phyloP scores from a whole-genome alignment of 2,113 vertebrate species.

The Cervus canadensis region DNA sequence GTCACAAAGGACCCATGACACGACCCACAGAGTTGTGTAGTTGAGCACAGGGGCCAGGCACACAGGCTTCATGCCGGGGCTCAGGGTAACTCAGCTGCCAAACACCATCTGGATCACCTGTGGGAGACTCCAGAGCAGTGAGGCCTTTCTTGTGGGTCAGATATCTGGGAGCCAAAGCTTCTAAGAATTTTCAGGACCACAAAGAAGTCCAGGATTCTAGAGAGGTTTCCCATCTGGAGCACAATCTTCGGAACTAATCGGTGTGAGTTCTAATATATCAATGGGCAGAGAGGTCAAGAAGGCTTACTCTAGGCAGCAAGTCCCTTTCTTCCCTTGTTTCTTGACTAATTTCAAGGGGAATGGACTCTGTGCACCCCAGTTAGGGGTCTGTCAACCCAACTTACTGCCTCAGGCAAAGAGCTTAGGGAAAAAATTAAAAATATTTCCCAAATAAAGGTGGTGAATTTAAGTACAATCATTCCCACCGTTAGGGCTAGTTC shows the following conservation, averaged over 20 bases:
- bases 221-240: background rate
- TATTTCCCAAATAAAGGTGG: background rate
- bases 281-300: background rate
- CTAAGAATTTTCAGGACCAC: background rate
- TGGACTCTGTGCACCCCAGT: background rate
- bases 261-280: background rate
- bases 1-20: background rate
- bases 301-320: background rate
- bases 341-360: background rate
- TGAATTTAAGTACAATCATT: background rate
- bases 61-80: background rate
- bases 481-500: background rate
- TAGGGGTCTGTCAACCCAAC: background rate
- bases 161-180: background rate
- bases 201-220: background rate
- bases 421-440: background rate
- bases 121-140: background rate
- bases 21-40: background rate
- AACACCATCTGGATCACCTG: background rate
- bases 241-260: background rate
- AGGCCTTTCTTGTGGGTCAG: background rate
- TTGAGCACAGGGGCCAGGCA: background rate
- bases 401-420: background rate
- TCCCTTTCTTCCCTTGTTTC: background rate
- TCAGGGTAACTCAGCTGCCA: background rate